Conservation (phyloP, 30 jellyfish, hydroid and myxozoan genomes). For the Hydra vulgaris region DNA sequence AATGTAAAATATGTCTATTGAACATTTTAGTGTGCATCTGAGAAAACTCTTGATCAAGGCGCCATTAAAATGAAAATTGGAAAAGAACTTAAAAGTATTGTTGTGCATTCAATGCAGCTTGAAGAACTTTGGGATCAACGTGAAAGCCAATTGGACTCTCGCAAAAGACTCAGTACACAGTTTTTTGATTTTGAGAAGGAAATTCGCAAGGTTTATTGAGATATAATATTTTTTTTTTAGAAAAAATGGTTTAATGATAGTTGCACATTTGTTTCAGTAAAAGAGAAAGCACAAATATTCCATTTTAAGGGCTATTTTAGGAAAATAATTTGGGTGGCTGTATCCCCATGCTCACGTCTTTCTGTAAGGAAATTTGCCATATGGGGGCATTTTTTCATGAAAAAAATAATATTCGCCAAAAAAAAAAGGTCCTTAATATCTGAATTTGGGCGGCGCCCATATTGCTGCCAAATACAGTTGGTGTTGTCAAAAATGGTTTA, state of each 20-base stretch:
- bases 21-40: constrained; percentile 70
- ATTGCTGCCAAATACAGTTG: no score
- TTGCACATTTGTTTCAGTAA: background rate
- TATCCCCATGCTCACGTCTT: no score
- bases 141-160: constrained; percentile 47
- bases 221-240: background rate
- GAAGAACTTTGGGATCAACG: constrained; percentile 88
- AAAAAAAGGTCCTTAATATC: no score
- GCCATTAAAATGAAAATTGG: constrained; percentile 58
- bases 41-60: constrained; percentile 72
- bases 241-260: background rate
- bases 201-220: constrained; percentile 61
- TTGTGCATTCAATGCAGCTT: constrained; percentile 55
- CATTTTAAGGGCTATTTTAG: no score
- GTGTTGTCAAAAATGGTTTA: no score
- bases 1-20: no score
- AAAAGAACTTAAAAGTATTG: constrained; percentile 53
- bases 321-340: no score
- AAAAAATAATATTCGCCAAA: no score
- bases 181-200: constrained; percentile 87
- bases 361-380: no score
- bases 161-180: constrained; percentile 59
- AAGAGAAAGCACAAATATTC: background rate
- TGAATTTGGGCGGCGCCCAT: no score
- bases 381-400: no score